Evolutionary conservation across 2,797 vertebrate genomes (phyloP).

Genomic region (Crocidura indochinensis): DNA sequence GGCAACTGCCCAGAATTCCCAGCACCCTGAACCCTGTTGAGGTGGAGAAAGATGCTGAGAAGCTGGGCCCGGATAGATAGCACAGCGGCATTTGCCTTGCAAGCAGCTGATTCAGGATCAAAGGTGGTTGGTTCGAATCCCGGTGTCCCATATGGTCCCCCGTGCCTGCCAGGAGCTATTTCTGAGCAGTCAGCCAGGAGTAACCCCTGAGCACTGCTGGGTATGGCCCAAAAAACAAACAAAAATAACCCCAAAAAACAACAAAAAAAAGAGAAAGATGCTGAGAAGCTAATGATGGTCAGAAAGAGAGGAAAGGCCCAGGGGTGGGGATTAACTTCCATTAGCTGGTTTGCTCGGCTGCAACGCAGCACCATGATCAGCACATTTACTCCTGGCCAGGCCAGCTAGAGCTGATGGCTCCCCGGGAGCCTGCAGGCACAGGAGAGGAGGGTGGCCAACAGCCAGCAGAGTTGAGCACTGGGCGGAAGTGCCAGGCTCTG

Average conservation of each 20-base stretch:
- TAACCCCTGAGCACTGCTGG: too few relatives aligned
- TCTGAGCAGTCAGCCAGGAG: too few relatives aligned
- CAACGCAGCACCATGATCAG: not conserved
- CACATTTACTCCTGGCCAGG: not conserved
- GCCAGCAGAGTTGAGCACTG: conserved; percentile 12
- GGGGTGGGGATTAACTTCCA: conserved; percentile 63
- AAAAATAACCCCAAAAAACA: too few relatives aligned
- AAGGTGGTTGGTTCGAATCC: too few relatives aligned
- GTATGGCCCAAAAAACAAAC: too few relatives aligned
- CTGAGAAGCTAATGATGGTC: conserved; percentile 38
- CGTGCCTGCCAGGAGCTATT: too few relatives aligned
- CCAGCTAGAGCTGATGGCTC: not conserved
- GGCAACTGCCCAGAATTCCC: conserved; percentile 17
- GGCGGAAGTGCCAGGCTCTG: not conserved
- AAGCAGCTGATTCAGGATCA: too few relatives aligned
- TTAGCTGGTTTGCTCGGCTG: conserved; percentile 44
- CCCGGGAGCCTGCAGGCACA: not conserved
- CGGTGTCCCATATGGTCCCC: too few relatives aligned
- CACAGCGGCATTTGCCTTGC: too few relatives aligned
- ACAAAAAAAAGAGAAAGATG: conserved; percentile 49
- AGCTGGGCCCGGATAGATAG: too few relatives aligned
- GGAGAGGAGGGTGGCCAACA: not conserved
- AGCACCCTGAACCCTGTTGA: conserved; percentile 34
- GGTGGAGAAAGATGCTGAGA: not conserved
- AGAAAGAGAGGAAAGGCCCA: conserved; percentile 45